Base-by-base conservation (phyloP, 1,140 invertebrate genomes). In the Drosophila watanabei region DNA sequence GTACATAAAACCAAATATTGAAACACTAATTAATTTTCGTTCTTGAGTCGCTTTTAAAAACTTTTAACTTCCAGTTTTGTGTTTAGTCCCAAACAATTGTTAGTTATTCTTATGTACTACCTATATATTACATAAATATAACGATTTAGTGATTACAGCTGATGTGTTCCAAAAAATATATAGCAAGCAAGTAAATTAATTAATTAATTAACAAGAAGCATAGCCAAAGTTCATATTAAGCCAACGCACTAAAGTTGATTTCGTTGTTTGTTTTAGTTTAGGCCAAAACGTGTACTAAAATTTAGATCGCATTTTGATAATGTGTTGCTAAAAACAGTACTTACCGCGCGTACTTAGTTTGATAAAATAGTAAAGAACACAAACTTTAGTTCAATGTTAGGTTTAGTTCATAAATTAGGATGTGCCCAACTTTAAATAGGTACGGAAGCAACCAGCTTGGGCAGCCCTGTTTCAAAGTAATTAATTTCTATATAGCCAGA, bases 161-260 rank as follows among this genome's bases (percentile, higher is more conserved):
- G 71, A 89, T 89, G 81, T 89, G 85, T 89, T 89, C 86, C 79
- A 85, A 72, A 79, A 78, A 70, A 37, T 33, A 78, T 79, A 79
- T 79, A 79, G 66, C 59, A 70, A 60, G 62, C 24, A 69, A 79
- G 59, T 20, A 63, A 63, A 45, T 62, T 30, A 68, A 82, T 70
- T 30, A 68, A 82, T 70, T 49, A 80, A 84, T 75, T 82, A 84
- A 60, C 71, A 70, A 41, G 59, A 46, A 65, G 68, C 68, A 52
- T 88, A 88, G 84, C 81, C 84, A 88, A 89, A 89, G 64, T 75
- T 89, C 54, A 61, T 49, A 43, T 46, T 86, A 76, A 79, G 83
- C 71, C 63, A 33, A 48, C 60, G 28, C 51, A 57, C 65, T 43
- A 80, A 52, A 28, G 30, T 68, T 62, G 39, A 62, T 69, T 48